Base-by-base conservation (phyloP, 2,888 invertebrate species). In the Ormyrus rosae region DNA sequence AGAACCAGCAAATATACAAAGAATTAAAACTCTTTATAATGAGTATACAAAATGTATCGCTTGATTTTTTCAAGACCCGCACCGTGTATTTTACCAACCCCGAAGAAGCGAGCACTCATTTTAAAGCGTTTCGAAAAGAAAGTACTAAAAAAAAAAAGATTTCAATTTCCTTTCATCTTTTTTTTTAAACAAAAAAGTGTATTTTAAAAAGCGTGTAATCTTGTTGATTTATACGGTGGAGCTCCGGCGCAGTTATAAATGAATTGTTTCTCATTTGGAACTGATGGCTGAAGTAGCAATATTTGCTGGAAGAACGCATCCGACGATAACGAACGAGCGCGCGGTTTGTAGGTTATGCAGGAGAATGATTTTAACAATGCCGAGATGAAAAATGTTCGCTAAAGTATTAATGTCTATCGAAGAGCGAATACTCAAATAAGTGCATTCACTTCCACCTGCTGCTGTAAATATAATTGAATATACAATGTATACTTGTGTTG, bases 51-150 rank as follows among this genome's bases (percentile, higher is more conserved):
- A 48, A 60, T 45, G 56, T 48, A 67, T 71, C 19, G 9, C 71
- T 67, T 80, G 53, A 67, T 71, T 70, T 75, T 69, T 67, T 75
- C 71, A 71, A 80, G 70, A 71, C 55, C 55, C 45, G 9, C 6
- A 65, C 45, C 69, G 19, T 79, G 34, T 69, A 58, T 58, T 51
- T 67, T 64, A 56, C 10, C 50, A 77, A 70, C 11, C 67, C 19
- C 60, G 5, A 60, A 63, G 3, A 34, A 34, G 34, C 34, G 34
- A 34, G 34, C 34, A 34, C 34, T 34, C 34, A 34, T 34, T 34
- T 34, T 34, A 34, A 34, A 34, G 34, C 34, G 34, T 34, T 34
- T 34, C 34, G 34, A 34, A 34, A 34, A 34, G 34, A 34, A 34
- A 34, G 34, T 34, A 34, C 34, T 34, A 34, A 34, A 34, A 34